Conservation (phyloP, 2,888 invertebrate genomes). For the Zaprionus bogoriensis region DNA sequence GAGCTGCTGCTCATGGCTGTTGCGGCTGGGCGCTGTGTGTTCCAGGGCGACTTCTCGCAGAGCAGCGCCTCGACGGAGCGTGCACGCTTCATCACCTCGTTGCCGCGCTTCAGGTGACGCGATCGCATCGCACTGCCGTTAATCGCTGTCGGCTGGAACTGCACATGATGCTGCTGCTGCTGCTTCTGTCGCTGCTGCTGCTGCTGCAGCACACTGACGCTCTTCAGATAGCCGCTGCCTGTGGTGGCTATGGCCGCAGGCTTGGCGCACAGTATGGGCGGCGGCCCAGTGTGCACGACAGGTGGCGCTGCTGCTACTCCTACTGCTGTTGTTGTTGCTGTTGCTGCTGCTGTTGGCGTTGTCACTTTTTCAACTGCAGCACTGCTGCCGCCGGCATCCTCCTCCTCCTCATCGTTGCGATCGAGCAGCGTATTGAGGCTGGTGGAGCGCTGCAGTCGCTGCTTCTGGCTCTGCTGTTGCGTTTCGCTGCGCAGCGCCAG, state of each 20-base stretch:
- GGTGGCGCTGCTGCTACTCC: not conserved
- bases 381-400: slow-evolving; percentile 57
- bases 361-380: slow-evolving; percentile 13
- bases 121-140: slow-evolving; percentile 59
- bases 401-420: slow-evolving; percentile 84
- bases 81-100: slow-evolving; percentile 90
- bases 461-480: slow-evolving; percentile 86
- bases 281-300: slow-evolving; percentile 10
- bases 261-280: slow-evolving; percentile 54
- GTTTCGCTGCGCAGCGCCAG: slow-evolving; percentile 90
- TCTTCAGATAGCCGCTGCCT: slow-evolving; percentile 43
- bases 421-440: slow-evolving; percentile 93
- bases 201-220: slow-evolving; percentile 39
- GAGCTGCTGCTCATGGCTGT: slow-evolving; percentile 46
- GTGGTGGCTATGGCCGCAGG: slow-evolving; percentile 30
- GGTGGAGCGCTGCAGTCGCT: slow-evolving; percentile 88
- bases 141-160: not conserved
- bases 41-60: slow-evolving; percentile 85
- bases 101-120: slow-evolving; percentile 84
- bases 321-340: not conserved
- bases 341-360: slow-evolving; percentile 2
- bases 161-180: slow-evolving; percentile 18
- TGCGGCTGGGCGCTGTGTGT: slow-evolving; percentile 55
- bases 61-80: slow-evolving; percentile 93
- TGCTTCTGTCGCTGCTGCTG: slow-evolving; percentile 23